Evolutionary conservation across 2,113 vertebrate species (phyloP).

Genomic region (Brachyhypopomus gauderio): DNA sequence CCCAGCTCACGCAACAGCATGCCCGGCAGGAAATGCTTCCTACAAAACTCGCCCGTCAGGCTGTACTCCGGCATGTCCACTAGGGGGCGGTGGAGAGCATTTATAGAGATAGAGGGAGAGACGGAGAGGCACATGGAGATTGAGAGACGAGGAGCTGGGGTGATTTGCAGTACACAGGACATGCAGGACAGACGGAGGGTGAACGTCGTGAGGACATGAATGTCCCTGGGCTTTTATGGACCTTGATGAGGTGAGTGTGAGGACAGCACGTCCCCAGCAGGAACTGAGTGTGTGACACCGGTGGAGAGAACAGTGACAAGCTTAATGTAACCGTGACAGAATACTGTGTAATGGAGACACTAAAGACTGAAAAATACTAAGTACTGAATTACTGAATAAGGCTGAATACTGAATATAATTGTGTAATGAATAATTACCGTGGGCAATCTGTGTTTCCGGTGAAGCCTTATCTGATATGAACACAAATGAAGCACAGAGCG

Average conservation of each 20-base stretch:
- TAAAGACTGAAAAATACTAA: too few relatives aligned
- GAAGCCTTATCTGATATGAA: slow-evolving; percentile 72
- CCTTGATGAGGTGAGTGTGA: not conserved
- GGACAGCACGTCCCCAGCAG: not conserved
- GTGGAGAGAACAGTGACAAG: too few relatives aligned
- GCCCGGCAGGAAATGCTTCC: slow-evolving; percentile 95
- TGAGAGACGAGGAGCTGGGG: too few relatives aligned
- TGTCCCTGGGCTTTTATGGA: not conserved
- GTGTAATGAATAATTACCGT: slow-evolving; percentile 72
- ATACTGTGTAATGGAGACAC: too few relatives aligned
- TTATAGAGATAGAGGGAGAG: too few relatives aligned
- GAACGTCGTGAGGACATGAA: not conserved
- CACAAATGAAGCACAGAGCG: slow-evolving; percentile 54
- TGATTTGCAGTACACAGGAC: too few relatives aligned
- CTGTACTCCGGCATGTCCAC: slow-evolving; percentile 93
- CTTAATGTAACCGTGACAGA: too few relatives aligned
- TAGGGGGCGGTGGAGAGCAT: slow-evolving; percentile 20
- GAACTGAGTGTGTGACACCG: not conserved
- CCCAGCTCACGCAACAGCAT: slow-evolving; percentile 92
- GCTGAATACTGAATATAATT: not conserved
- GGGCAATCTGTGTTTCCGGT: slow-evolving; percentile 68
- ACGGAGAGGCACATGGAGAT: too few relatives aligned
- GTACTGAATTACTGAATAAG: too few relatives aligned
- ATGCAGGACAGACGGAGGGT: too few relatives aligned
- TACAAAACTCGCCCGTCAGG: slow-evolving; percentile 95